Evolutionary conservation across 2,797 vertebrate species (phyloP), one percentile per base, ranked within the genome.

Genomic region (Pteronotus mesoamericanus): DNA sequence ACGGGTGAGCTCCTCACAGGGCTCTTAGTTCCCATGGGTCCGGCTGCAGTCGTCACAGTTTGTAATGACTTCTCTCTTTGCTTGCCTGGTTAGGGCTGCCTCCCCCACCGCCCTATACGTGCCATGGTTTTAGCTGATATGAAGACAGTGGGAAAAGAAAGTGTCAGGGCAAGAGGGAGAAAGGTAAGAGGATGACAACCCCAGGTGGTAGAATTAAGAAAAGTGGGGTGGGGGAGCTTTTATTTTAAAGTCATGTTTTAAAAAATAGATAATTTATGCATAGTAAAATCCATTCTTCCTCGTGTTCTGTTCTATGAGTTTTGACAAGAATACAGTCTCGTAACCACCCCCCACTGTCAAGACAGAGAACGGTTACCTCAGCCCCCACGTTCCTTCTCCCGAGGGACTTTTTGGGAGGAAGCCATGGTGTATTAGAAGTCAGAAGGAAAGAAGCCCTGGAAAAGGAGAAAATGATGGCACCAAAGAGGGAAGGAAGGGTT

Each of bases 171-270:
- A 42, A 75, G 29, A 14, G 80, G 46, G 84, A 59, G 15, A 14
- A 39, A 75, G 51, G 72, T 37, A 55, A 55, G 1, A 29, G 1
- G 59, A 32, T 2, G n/a, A 1, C 39, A 6, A 48, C 66, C 39
- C 10, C 6, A 32, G 48, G 21, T 3, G 2, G 19, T 2, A 15
- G 9, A 37, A 53, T 79, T 64, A 29, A 78, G 48, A 44, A 90
- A 74, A 19, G 1, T 1, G 7, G 10, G 0, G 6, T 29, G 1
- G 6, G 19, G 24, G 24, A 22, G 2, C 15, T 64, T 91, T 39
- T 29, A 78, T 74, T 64, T 32, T 55, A 48, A 57, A 83, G 46
- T 61, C 4, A 1, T 51, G 7, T 86, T 90, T 71, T 66, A 5
- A 19, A 61, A 39, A 77, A 37, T 53, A 22, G 68, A 48, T 2